Evolutionary conservation across 2,888 invertebrate genomes (phyloP).

Genomic region (Drosophila antonietae): DNA sequence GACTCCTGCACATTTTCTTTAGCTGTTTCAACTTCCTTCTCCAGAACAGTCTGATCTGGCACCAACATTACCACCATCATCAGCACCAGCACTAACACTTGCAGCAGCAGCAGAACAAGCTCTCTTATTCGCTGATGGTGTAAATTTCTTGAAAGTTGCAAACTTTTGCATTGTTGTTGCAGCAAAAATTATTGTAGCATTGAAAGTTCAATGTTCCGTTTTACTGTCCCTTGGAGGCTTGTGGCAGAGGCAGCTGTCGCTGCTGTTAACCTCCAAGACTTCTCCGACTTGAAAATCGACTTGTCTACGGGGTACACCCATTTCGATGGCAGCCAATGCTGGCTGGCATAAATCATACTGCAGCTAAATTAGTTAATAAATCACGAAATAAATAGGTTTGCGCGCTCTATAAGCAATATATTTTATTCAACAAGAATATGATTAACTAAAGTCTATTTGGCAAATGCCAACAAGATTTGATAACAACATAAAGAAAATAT

Average conservation of each 20-base stretch:
- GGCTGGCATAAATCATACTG: slow-evolving; percentile 64
- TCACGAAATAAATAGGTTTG: slow-evolving; percentile 41
- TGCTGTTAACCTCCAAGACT: slow-evolving; percentile 36
- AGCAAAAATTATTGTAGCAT: slow-evolving; percentile 40
- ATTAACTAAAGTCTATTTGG: not conserved
- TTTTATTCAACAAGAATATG: not conserved
- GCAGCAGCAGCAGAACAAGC: slow-evolving; percentile 27
- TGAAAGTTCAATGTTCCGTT: slow-evolving; percentile 59
- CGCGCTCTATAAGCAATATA: not conserved
- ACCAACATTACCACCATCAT: slow-evolving; percentile 4
- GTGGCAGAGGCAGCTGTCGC: slow-evolving; percentile 30
- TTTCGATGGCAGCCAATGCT: slow-evolving; percentile 14
- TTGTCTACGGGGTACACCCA: slow-evolving; percentile 13
- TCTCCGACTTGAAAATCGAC: slow-evolving; percentile 19
- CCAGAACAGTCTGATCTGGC: slow-evolving; percentile 12
- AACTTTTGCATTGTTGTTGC: slow-evolving; percentile 71
- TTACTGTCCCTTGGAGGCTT: slow-evolving; percentile 41
- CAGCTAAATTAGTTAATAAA: slow-evolving; percentile 72
- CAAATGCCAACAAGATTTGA: not conserved
- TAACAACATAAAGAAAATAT: not conserved
- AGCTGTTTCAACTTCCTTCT: slow-evolving; percentile 65
- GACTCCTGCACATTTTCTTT: slow-evolving; percentile 69
- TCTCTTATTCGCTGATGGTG: slow-evolving; percentile 78
- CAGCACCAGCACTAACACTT: slow-evolving; percentile 12
- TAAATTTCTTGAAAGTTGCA: slow-evolving; percentile 78